Evolutionary conservation across 2,797 vertebrate genomes (phyloP).

Genomic region (Erpetoichthys calabaricus): DNA sequence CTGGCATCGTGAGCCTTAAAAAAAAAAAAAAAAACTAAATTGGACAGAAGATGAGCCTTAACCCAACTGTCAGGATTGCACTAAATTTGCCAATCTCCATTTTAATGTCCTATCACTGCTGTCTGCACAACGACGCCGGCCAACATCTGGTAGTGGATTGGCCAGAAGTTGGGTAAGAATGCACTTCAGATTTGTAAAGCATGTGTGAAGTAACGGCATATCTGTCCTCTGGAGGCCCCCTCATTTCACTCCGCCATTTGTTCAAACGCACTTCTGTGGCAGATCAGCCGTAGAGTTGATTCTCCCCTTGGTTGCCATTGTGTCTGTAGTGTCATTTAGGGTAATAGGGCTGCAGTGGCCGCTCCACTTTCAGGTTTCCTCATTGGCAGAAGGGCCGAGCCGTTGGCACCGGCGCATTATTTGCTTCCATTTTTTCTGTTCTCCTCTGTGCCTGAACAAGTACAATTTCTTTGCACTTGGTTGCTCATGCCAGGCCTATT

Average conservation of each 20-base stretch:
- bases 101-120: constrained; percentile 66
- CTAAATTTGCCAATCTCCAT: constrained; percentile 71
- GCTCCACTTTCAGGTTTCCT: constrained; percentile 72
- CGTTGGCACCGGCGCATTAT: constrained; percentile 61
- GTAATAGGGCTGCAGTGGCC: constrained; percentile 74
- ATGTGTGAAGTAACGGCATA: constrained; percentile 75
- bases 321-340: constrained; percentile 78
- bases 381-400: constrained; percentile 62
- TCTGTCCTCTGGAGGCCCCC: constrained; percentile 60
- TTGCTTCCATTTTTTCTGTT: constrained; percentile 46
- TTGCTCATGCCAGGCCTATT: constrained; percentile 56
- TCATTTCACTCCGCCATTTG: constrained; percentile 65
- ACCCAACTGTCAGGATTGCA: constrained; percentile 71
- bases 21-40: not conserved
- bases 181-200: constrained; percentile 65
- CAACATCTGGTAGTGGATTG: constrained; percentile 84
- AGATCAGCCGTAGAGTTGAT: constrained; percentile 69
- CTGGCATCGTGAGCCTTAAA: not conserved
- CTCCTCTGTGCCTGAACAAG: constrained; percentile 52
- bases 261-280: constrained; percentile 69
- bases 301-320: constrained; percentile 91
- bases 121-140: constrained; percentile 63
- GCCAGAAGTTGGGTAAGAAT: constrained; percentile 67
- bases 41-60: constrained; percentile 39
- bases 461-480: constrained; percentile 66